Conservation (phyloP, 1,140 invertebrate species). For the Hylaeus anthracinus region DNA sequence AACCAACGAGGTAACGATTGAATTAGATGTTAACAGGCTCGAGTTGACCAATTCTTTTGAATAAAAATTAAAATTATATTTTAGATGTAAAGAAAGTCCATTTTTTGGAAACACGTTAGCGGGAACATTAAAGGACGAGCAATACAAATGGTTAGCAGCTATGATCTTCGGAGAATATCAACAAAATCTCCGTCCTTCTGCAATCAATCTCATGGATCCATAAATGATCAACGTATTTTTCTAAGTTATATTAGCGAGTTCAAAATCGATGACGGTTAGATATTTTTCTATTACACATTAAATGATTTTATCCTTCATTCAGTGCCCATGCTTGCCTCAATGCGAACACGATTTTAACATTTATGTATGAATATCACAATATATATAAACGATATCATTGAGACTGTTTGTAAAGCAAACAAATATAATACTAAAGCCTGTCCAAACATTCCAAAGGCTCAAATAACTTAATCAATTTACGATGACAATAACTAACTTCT, state of each 20-base stretch:
- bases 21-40: not conserved
- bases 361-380: not conserved
- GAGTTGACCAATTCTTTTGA: no score
- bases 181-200: conserved; percentile 73
- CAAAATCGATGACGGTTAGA: not conserved
- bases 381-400: not conserved
- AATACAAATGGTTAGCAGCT: conserved; percentile 88
- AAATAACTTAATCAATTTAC: not conserved
- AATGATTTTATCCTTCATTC: conserved; percentile 6
- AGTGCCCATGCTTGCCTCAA: conserved; percentile 31
- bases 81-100: conserved; percentile 87
- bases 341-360: not conserved
- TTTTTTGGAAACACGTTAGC: conserved; percentile 90
- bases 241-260: not conserved
- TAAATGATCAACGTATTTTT: conserved; percentile 47
- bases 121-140: conserved; percentile 86
- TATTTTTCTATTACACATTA: conserved; percentile 29
- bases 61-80: conserved; percentile 46
- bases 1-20: conserved; percentile 83
- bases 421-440: not conserved
- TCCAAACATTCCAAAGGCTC: conserved; percentile 1
- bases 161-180: conserved; percentile 87
- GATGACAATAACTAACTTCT: not conserved
- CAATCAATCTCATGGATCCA: conserved; percentile 76
- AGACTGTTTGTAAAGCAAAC: not conserved